Conservation (phyloP, 2,113 vertebrate genomes). For the Pimephales promelas region DNA sequence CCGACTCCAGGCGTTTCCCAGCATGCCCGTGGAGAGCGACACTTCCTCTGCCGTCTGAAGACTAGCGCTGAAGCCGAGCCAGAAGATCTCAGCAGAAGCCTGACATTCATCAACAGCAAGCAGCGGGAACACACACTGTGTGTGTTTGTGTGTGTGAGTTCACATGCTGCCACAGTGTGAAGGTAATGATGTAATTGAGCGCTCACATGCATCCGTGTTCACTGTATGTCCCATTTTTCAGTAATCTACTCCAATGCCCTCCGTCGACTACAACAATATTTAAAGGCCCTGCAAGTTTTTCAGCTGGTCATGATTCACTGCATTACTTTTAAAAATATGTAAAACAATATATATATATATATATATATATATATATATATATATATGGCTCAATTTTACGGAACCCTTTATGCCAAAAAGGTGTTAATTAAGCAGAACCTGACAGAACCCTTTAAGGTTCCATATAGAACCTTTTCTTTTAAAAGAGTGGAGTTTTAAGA, state of each 20-base stretch:
- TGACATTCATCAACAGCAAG: conserved; percentile 60
- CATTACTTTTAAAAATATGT: too few relatives aligned
- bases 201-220: not conserved
- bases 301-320: not conserved
- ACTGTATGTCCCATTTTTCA: not conserved
- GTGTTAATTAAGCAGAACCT: too few relatives aligned
- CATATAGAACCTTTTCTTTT: too few relatives aligned
- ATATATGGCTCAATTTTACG: too few relatives aligned
- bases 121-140: conserved; percentile 40
- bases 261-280: not conserved
- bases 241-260: not conserved
- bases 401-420: too few relatives aligned
- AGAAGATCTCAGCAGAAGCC: conserved; percentile 61
- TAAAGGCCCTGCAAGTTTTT: not conserved
- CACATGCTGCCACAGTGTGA: conserved; percentile 34
- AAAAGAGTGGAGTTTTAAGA: not conserved
- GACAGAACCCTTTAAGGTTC: too few relatives aligned
- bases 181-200: conserved; percentile 11
- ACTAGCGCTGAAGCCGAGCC: conserved; percentile 67
- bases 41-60: conserved; percentile 70
- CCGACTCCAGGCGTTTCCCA: conserved; percentile 74
- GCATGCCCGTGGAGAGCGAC: conserved; percentile 62
- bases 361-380: too few relatives aligned
- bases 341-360: too few relatives aligned
- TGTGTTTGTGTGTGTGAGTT: conserved; percentile 33